Conservation (phyloP, 2,113 vertebrate genomes). For the Oxygymnocypris stewartii region DNA sequence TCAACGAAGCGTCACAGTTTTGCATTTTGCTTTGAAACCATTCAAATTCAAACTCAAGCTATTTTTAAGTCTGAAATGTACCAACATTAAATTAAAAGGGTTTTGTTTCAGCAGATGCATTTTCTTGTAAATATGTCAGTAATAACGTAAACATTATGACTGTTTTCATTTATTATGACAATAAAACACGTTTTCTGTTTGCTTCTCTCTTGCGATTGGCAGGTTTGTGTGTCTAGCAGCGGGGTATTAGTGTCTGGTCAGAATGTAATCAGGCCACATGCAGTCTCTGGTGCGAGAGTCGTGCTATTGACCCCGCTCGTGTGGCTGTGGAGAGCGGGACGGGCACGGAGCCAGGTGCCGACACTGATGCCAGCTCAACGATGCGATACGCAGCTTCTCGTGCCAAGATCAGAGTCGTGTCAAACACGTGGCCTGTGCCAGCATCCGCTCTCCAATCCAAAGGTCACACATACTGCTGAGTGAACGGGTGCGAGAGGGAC, state of each 20-base stretch:
- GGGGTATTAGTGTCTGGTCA: not conserved
- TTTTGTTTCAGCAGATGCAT: not conserved
- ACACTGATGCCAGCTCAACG: not conserved
- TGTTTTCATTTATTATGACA: not conserved
- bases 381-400: not conserved
- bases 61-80: not conserved
- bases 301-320: conserved; percentile 43
- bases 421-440: conserved; percentile 8
- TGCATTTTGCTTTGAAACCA: too few species aligned
- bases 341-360: not conserved
- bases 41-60: not conserved
- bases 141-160: not conserved
- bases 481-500: not conserved
- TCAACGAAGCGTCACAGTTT: too few species aligned
- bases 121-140: not conserved
- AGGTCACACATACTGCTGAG: not conserved
- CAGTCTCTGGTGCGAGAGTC: not conserved
- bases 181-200: not conserved
- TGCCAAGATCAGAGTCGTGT: conserved; percentile 16
- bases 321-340: not conserved
- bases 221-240: not conserved
- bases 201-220: not conserved
- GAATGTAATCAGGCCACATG: not conserved
- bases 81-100: not conserved
- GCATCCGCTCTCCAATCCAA: not conserved